Conservation (phyloP, 1,140 invertebrate species). For the Latrodectus geometricus region DNA sequence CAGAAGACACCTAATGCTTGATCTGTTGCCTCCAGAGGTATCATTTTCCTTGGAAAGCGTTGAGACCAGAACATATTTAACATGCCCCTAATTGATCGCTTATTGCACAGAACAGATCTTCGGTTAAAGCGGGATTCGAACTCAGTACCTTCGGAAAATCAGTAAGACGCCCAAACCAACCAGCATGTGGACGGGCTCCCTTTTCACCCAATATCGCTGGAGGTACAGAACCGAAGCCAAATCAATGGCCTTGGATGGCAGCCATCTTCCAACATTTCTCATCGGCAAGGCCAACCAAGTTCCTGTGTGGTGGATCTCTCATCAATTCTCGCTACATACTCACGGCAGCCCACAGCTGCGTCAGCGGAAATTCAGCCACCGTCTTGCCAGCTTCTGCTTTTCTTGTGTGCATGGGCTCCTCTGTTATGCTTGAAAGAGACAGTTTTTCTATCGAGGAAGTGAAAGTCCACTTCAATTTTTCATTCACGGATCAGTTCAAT, state of each 20-base stretch:
- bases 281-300: conserved; percentile 57
- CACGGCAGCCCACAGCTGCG: conserved; percentile 78
- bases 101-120: no score
- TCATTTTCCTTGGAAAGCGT: no score
- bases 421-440: background rate
- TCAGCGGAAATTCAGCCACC: background rate
- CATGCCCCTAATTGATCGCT: no score
- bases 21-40: no score
- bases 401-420: conserved; percentile 35
- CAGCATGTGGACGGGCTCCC: conserved; percentile 27
- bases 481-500: conserved; percentile 48
- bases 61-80: no score
- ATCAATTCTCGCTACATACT: conserved; percentile 75
- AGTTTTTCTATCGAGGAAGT: conserved; percentile 44
- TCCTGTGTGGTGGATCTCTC: conserved; percentile 75
- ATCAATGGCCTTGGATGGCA: conserved; percentile 53
- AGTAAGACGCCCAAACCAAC: no score
- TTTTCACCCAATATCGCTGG: conserved; percentile 14
- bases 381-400: conserved; percentile 44
- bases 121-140: no score
- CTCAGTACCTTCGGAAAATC: no score
- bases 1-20: no score
- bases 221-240: conserved; percentile 31
- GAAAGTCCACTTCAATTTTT: conserved; percentile 61
- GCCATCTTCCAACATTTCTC: conserved; percentile 35